phyloP scores from a whole-genome alignment of 2,113 vertebrate species.

The Ochotona curzoniae region DNA sequence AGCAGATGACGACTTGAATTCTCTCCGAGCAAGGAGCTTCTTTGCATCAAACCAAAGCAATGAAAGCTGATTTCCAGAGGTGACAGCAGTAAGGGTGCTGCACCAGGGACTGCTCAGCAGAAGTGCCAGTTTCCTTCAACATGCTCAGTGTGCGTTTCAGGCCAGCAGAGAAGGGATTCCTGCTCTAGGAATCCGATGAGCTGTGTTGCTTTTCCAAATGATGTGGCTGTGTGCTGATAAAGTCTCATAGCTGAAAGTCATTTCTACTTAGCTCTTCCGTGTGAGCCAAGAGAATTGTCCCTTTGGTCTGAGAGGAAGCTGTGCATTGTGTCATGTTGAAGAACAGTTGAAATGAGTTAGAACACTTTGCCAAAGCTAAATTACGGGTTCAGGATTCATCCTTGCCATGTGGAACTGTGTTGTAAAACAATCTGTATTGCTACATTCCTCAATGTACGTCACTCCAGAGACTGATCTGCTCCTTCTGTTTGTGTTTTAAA shows the following conservation, averaged over 20 bases:
- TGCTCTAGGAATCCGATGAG: not conserved
- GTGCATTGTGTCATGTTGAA: not conserved
- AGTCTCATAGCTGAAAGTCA: not conserved
- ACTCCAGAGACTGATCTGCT: not conserved
- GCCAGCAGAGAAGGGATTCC: not conserved
- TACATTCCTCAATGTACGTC: not conserved
- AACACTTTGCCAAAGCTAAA: conserved; percentile 33
- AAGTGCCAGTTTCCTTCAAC: not conserved
- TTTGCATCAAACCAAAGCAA: not conserved
- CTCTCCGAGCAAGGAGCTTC: not conserved
- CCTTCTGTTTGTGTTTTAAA: conserved; percentile 29
- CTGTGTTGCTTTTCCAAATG: not conserved
- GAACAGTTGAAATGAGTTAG: not conserved
- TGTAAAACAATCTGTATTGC: not conserved
- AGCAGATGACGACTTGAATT: not conserved
- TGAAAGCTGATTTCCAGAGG: not conserved
- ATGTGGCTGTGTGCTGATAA: not conserved
- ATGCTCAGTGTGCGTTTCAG: not conserved
- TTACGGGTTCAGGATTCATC: not conserved
- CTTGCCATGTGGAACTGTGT: not conserved
- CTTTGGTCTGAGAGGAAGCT: not conserved
- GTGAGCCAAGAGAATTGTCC: not conserved
- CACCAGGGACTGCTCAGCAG: not conserved
- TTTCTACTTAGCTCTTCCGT: conserved; percentile 13
- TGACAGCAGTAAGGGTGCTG: not conserved